Conservation (phyloP, 2,888 invertebrate species). For the Oligia fasciuncula region DNA sequence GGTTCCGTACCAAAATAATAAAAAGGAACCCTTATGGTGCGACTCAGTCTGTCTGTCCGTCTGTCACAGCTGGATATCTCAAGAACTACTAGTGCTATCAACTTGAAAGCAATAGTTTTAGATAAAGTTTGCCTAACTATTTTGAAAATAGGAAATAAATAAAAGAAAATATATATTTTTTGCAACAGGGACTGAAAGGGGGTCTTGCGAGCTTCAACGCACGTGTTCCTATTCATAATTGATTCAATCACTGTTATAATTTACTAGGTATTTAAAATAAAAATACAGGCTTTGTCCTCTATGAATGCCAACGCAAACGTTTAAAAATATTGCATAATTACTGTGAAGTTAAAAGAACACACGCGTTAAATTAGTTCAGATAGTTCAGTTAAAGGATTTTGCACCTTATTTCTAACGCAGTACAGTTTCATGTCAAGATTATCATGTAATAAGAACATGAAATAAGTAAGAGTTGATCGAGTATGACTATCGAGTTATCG, state of each 20-base stretch:
- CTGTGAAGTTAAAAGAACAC: too few relatives aligned
- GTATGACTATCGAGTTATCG: constrained; percentile 42
- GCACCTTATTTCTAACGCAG: not conserved
- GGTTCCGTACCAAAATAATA: too few relatives aligned
- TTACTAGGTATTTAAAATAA: constrained; percentile 1
- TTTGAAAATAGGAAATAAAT: too few relatives aligned
- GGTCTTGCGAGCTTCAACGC: not conserved
- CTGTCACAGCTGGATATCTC: too few relatives aligned
- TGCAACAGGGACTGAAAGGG: too few relatives aligned
- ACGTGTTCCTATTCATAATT: not conserved
- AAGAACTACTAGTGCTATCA: too few relatives aligned
- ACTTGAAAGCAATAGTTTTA: too few relatives aligned
- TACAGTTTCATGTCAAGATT: not conserved
- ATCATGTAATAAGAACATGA: constrained; percentile 15
- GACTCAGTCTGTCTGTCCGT: too few relatives aligned
- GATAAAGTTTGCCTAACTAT: too few relatives aligned
- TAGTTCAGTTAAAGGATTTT: constrained; percentile 5
- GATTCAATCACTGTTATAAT: constrained; percentile 15
- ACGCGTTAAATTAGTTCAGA: constrained; percentile 19
- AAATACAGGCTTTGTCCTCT: constrained; percentile 16
- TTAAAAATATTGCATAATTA: constrained; percentile 31
- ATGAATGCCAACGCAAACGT: not conserved
- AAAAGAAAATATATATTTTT: too few relatives aligned
- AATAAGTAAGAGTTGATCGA: constrained; percentile 38
- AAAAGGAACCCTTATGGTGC: too few relatives aligned